Conservation (phyloP, 2,797 vertebrate species). For the Picus viridis region DNA sequence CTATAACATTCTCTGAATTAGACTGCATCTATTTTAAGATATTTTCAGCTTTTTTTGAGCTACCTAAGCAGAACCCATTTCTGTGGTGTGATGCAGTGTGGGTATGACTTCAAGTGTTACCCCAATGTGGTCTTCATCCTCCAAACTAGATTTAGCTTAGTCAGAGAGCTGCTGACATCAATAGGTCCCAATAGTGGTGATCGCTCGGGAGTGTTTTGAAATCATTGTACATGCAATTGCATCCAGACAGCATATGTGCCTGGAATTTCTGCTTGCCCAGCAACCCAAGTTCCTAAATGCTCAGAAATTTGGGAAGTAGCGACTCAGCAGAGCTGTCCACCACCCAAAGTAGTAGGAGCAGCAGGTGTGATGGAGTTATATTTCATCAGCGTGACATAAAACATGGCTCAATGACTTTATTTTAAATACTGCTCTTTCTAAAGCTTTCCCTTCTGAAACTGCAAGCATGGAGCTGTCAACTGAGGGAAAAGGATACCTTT, state of each 20-base stretch:
- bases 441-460: slow-evolving; percentile 70
- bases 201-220: background rate
- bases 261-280: background rate
- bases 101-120: background rate
- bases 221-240: background rate
- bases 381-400: slow-evolving; percentile 47
- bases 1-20: background rate
- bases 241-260: background rate
- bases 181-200: background rate
- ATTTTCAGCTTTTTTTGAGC: background rate
- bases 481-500: slow-evolving; percentile 72
- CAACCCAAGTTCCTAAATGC: background rate
- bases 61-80: background rate
- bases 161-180: background rate
- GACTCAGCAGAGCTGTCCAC: background rate
- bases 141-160: background rate
- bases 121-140: background rate
- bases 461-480: slow-evolving; percentile 66
- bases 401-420: slow-evolving; percentile 48
- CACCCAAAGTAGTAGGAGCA: slow-evolving; percentile 51
- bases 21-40: background rate
- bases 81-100: rapidly evolving
- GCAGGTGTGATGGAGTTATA: slow-evolving; percentile 57
- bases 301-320: background rate
- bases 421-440: slow-evolving; percentile 65